phyloP scores from a whole-genome alignment of 2,113 vertebrate genomes.

The Bombycilla garrulus region DNA sequence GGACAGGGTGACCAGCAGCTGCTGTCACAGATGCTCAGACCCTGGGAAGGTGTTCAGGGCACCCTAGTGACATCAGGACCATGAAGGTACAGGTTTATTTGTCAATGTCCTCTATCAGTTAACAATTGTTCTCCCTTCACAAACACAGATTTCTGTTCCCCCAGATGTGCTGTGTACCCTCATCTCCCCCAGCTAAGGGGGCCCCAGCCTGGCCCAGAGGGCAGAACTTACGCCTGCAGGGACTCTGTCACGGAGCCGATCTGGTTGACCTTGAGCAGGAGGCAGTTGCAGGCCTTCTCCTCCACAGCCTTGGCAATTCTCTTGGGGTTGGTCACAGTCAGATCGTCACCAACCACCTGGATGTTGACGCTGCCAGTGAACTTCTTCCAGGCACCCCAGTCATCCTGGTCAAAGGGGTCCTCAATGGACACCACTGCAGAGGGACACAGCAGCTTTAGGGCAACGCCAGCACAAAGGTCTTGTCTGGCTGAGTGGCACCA shows the following conservation, averaged over 20 bases:
- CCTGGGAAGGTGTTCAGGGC: not conserved
- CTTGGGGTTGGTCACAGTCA: constrained; percentile 98
- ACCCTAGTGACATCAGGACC: rapidly evolving
- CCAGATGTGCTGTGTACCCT: rapidly evolving
- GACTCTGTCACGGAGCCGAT: constrained; percentile 96
- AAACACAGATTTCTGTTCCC: not conserved
- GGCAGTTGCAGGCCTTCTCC: constrained; percentile 94
- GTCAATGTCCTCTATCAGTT: not conserved
- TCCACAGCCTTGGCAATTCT: constrained; percentile 88
- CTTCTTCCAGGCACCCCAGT: constrained; percentile 93
- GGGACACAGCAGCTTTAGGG: not conserved
- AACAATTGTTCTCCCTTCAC: not conserved
- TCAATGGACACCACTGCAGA: constrained; percentile 93
- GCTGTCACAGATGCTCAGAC: not conserved
- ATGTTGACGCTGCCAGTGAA: constrained; percentile 86
- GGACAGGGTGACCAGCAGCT: not conserved
- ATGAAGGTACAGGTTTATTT: not conserved
- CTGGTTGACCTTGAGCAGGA: constrained; percentile 98
- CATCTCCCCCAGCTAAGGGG: not conserved
- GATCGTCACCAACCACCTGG: constrained; percentile 95
- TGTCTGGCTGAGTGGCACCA: rapidly evolving
- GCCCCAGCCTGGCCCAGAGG: rapidly evolving
- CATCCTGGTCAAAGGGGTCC: constrained; percentile 98
- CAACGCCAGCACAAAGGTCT: not conserved
- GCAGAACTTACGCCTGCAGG: constrained; percentile 87